These are phyloP conservation scores for Cottoperca gobio DNA, from an alignment of 2,797 vertebrate species.

Conservation along the genomic window DNA sequence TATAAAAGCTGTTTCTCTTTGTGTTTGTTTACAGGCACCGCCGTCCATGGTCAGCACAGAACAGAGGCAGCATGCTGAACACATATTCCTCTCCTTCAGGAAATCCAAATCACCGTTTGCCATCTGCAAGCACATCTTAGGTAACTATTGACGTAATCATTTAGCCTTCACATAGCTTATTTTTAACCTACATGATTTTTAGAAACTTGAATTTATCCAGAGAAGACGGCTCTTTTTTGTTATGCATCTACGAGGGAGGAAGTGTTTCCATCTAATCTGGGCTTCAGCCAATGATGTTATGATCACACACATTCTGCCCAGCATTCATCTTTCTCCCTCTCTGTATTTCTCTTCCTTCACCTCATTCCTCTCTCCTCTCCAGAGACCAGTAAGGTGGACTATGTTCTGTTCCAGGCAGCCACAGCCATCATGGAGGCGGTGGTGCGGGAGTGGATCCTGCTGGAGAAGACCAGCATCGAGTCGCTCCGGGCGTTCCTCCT, in stretches of 20 bases:
- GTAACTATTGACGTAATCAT: slow-evolving; percentile 77
- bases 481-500: slow-evolving; percentile 97
- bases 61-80: slow-evolving; percentile 97
- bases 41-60: slow-evolving; percentile 99
- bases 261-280: too few species aligned
- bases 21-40: slow-evolving; percentile 87
- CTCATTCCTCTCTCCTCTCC: slow-evolving; percentile 18
- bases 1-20: not conserved
- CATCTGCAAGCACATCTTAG: slow-evolving; percentile 98
- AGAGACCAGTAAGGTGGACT: slow-evolving; percentile 99
- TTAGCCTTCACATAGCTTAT: not conserved
- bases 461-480: slow-evolving; percentile 97
- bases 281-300: not conserved
- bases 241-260: too few species aligned
- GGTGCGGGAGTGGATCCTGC: slow-evolving; percentile 97
- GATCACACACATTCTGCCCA: not conserved
- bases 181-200: not conserved
- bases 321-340: not conserved
- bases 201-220: not conserved
- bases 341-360: not conserved
- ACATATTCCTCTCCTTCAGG: slow-evolving; percentile 98
- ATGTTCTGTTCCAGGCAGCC: slow-evolving; percentile 98
- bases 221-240: not conserved
- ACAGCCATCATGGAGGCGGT: slow-evolving; percentile 99
- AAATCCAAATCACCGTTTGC: slow-evolving; percentile 99